Conservation (phyloP, 2,113 vertebrate species). For the Oreochromis spilurus region DNA sequence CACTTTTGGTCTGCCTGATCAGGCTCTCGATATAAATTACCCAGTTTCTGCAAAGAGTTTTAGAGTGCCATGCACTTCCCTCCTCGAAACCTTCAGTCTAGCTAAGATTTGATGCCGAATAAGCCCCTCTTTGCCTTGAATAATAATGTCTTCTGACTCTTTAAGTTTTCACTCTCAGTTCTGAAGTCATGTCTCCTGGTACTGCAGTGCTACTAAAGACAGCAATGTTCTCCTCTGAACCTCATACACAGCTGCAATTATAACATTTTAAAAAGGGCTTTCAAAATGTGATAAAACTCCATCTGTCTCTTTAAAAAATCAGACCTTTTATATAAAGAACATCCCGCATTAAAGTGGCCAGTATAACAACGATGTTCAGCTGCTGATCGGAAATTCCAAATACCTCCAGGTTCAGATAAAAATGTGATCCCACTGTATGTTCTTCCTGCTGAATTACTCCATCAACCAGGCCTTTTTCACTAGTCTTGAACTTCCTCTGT, state of each 20-base stretch:
- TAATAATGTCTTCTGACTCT: background rate
- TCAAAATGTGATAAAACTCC: background rate
- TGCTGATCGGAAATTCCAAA: background rate
- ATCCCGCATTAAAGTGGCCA: background rate
- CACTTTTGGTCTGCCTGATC: background rate
- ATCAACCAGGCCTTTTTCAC: background rate
- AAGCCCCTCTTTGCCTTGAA: background rate
- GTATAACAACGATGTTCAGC: background rate
- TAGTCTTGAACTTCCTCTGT: conserved; percentile 1
- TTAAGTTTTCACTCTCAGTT: background rate
- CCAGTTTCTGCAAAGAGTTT: background rate
- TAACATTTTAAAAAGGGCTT: background rate
- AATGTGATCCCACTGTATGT: background rate
- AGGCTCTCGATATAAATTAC: background rate
- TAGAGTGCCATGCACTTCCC: background rate
- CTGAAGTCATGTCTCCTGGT: background rate
- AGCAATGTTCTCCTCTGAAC: background rate
- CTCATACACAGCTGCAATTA: background rate
- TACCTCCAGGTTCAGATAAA: background rate
- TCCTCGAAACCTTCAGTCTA: background rate
- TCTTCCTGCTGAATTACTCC: background rate
- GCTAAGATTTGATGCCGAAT: background rate
- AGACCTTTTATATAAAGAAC: background rate
- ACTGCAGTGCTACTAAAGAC: background rate
- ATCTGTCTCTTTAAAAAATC: background rate